These are phyloP conservation scores for Prunella strophiata DNA, from an alignment of 2,797 vertebrate genomes.

Conservation along the genomic window DNA sequence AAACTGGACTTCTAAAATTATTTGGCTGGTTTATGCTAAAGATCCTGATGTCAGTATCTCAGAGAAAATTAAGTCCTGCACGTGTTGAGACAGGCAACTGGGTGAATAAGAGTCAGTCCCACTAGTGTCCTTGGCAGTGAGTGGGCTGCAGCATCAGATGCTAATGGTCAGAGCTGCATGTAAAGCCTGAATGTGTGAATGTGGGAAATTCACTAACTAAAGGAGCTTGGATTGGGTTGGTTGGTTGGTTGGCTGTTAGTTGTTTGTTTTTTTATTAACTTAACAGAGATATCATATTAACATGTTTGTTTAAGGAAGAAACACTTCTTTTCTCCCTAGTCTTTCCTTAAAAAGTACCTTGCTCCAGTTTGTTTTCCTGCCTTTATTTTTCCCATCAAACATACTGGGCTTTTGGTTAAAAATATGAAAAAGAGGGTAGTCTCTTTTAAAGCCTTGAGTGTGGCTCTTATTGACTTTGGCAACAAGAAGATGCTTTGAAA, in stretches of 20 bases:
- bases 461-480: background rate
- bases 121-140: background rate
- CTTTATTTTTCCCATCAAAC: background rate
- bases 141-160: background rate
- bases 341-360: background rate
- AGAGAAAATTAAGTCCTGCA: background rate
- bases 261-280: background rate
- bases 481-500: constrained; percentile 3
- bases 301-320: background rate
- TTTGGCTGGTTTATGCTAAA: background rate
- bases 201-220: background rate
- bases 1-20: background rate
- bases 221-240: background rate
- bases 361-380: background rate
- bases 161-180: background rate
- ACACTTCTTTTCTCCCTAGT: background rate
- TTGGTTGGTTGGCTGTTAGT: background rate
- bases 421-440: background rate
- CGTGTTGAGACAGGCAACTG: background rate
- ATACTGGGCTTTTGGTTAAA: background rate
- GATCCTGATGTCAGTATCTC: background rate
- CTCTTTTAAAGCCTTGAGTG: background rate
- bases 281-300: background rate
- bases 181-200: accelerated
- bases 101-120: background rate